Percentiles rank a stretch among this genome's conserved stretches.
These are phyloP conservation scores for Folsomia manolachei DNA, from an alignment of 2,888 invertebrate genomes.

Conservation along the genomic window DNA sequence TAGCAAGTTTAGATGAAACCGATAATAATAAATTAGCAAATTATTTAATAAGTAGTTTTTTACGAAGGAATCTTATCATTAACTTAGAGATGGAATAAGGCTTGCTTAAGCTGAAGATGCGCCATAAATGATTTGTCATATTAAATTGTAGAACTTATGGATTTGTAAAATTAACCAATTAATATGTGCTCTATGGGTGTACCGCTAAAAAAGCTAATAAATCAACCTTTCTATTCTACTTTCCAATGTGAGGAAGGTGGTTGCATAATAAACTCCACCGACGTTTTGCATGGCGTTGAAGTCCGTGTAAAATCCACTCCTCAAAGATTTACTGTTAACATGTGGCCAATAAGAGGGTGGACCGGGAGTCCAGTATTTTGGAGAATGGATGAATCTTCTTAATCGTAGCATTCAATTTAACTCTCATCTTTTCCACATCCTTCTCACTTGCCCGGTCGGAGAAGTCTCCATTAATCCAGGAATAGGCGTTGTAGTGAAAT, in stretches of 20 bases:
- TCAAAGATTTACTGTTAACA: background rate
- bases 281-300: slow-evolving; percentile 1
- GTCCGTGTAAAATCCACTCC: slow-evolving; percentile 5
- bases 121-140: no score
- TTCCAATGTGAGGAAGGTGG: background rate
- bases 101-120: no score
- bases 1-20: background rate
- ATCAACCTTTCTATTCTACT: background rate
- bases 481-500: background rate
- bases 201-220: slow-evolving; percentile 11
- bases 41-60: background rate
- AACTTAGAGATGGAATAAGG: background rate
- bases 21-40: background rate
- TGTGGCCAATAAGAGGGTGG: slow-evolving; percentile 7
- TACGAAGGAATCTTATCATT: background rate
- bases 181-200: slow-evolving; percentile 11
- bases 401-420: background rate
- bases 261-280: background rate
- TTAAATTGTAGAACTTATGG: background rate
- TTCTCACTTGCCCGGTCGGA: background rate
- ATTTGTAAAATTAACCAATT: background rate
- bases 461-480: background rate
- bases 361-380: background rate
- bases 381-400: background rate
- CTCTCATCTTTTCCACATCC: background rate